Conservation (phyloP, 2,113 vertebrate genomes). For the Passer montanus region DNA sequence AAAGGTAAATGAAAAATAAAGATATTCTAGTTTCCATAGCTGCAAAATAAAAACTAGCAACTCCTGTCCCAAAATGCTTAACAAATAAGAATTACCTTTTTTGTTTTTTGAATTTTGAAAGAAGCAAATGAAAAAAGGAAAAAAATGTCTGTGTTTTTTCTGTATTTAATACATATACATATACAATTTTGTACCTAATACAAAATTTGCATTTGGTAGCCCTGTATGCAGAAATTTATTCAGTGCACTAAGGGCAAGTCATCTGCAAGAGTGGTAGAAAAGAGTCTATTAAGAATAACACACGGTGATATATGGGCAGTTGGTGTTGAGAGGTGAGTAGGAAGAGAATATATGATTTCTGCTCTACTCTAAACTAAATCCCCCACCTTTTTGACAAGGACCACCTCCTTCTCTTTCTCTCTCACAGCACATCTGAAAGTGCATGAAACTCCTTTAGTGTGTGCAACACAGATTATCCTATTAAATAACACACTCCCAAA, state of each 20-base stretch:
- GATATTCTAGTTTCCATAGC: conserved; percentile 29
- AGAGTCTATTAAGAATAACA: conserved; percentile 18
- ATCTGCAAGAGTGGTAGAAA: background rate
- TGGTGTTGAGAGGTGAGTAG: conserved; percentile 55
- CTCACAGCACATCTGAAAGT: background rate
- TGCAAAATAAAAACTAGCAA: conserved; percentile 21
- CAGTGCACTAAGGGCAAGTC: background rate
- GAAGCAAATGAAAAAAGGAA: background rate
- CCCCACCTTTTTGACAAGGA: conserved; percentile 42
- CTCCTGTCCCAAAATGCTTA: background rate
- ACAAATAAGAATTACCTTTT: background rate
- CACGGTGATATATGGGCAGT: background rate
- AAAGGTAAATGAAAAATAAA: conserved; percentile 22
- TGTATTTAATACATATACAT: background rate
- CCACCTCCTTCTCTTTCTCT: conserved; percentile 17
- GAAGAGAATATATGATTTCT: conserved; percentile 33
- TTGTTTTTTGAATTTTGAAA: background rate
- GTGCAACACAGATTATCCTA: background rate
- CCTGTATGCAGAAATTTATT: background rate
- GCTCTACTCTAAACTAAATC: conserved; percentile 27
- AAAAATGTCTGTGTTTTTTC: background rate
- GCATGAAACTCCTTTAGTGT: background rate
- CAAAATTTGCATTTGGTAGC: background rate
- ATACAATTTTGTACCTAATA: no score
- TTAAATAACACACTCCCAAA: background rate